Conservation (phyloP, 2,888 invertebrate genomes). For the Synergus laeviventris region DNA sequence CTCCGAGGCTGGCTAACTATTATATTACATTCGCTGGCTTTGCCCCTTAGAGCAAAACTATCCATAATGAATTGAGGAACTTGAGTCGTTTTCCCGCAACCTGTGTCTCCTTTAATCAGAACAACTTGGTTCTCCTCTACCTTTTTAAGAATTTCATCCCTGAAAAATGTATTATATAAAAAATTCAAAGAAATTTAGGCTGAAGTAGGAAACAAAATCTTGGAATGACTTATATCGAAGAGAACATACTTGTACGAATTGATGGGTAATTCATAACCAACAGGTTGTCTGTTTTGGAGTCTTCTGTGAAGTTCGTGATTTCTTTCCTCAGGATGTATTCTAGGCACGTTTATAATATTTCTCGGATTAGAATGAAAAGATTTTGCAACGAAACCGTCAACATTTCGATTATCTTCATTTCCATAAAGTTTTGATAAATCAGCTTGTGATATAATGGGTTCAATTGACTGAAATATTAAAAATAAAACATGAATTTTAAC, state of each 20-base stretch:
- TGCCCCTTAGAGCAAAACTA: slow-evolving; percentile 73
- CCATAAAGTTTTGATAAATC: background rate
- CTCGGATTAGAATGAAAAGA: background rate
- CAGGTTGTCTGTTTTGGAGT: slow-evolving; percentile 26
- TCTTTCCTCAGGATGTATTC: slow-evolving; percentile 40
- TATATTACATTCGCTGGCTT: slow-evolving; percentile 78
- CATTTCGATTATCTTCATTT: background rate
- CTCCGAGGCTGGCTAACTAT: slow-evolving; percentile 83
- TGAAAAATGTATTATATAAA: slow-evolving; percentile 55
- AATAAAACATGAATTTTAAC: background rate
- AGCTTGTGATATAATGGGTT: background rate
- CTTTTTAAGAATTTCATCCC: slow-evolving; percentile 77
- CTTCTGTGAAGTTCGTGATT: slow-evolving; percentile 40
- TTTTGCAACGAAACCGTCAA: background rate
- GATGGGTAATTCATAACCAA: slow-evolving; percentile 69
- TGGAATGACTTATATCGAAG: background rate
- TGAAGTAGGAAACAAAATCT: background rate
- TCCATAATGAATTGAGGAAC: slow-evolving; percentile 82
- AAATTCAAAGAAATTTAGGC: too few species aligned
- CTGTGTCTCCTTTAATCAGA: slow-evolving; percentile 84
- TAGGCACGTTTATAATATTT: background rate
- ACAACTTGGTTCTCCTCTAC: slow-evolving; percentile 78
- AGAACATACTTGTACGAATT: slow-evolving; percentile 71
- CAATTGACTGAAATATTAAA: background rate
- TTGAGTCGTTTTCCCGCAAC: slow-evolving; percentile 86